Evolutionary conservation across 2,888 invertebrate species (phyloP).

Genomic region (Plusia festucae): DNA sequence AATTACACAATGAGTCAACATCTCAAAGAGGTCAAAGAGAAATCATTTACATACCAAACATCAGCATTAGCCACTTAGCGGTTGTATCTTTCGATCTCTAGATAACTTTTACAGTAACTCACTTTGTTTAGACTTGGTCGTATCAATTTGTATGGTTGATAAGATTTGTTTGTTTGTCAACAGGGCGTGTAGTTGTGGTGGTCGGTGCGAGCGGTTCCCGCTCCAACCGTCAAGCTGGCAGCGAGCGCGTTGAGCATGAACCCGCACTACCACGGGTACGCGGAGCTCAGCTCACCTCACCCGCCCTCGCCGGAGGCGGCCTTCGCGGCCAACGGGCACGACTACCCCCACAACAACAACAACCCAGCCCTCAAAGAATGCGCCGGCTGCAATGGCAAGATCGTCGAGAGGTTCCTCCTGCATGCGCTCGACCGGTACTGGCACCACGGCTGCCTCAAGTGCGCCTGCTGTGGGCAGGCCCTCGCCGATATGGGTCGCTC

Average conservation of each 20-base stretch:
- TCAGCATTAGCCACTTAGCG: slow-evolving; percentile 16
- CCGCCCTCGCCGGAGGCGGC: slow-evolving; percentile 93
- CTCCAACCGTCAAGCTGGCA: slow-evolving; percentile 95
- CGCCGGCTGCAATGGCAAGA: slow-evolving; percentile 97
- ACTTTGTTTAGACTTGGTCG: neutral
- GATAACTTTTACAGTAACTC: neutral
- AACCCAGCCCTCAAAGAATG: slow-evolving; percentile 93
- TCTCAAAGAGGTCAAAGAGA: slow-evolving; percentile 54
- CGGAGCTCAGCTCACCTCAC: slow-evolving; percentile 94
- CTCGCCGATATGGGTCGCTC: slow-evolving; percentile 97
- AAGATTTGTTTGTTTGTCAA: slow-evolving; percentile 56
- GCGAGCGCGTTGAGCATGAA: slow-evolving; percentile 96
- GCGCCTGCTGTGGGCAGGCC: slow-evolving; percentile 96
- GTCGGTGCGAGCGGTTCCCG: slow-evolving; percentile 86
- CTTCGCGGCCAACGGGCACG: slow-evolving; percentile 90
- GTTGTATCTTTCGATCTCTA: slow-evolving; percentile 28
- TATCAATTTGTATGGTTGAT: neutral
- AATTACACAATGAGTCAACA: slow-evolving; percentile 70
- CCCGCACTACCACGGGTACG: slow-evolving; percentile 96
- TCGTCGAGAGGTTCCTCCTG: slow-evolving; percentile 96
- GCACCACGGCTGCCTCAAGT: slow-evolving; percentile 98
- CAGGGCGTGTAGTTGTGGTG: slow-evolving; percentile 89
- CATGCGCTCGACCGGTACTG: slow-evolving; percentile 98
- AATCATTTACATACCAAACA: slow-evolving; percentile 22
- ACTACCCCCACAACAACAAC: slow-evolving; percentile 90